These are phyloP conservation scores for Alviniconcha marisindica DNA, from an alignment of 1,140 invertebrate species.

Conservation along the genomic window DNA sequence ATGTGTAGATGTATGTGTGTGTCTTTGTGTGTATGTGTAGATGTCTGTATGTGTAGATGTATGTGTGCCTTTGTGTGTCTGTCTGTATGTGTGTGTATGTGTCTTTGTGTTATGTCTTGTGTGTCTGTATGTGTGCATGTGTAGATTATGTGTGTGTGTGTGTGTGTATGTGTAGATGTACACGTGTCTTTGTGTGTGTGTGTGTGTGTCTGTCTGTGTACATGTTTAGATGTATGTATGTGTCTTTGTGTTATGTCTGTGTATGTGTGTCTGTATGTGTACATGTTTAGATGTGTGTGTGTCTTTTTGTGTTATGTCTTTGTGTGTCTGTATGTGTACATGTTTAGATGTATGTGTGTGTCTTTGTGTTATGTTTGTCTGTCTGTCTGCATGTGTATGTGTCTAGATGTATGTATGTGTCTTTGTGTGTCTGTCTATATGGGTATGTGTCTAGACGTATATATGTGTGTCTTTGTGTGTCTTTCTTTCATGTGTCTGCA, in stretches of 20 bases:
- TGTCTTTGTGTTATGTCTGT: not conserved
- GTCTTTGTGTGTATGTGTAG: not conserved
- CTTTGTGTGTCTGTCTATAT: no score
- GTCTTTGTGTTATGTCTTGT: not conserved
- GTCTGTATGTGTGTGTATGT: not conserved
- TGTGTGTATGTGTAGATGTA: not conserved
- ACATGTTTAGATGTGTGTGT: no score
- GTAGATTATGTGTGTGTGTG: not conserved
- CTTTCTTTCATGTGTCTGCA: no score
- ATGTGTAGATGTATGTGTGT: not conserved
- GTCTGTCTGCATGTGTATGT: no score
- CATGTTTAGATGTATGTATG: no score
- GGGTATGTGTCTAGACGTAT: no score
- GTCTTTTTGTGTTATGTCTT: no score
- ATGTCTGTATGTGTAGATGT: not conserved
- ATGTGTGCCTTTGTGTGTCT: not conserved
- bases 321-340: no score
- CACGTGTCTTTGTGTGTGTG: not conserved
- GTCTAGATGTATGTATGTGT: no score
- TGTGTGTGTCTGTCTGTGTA: not conserved
- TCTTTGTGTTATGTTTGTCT: no score
- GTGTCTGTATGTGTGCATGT: not conserved
- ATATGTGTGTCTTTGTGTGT: no score
- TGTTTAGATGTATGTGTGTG: no score
- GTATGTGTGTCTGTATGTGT: conserved; percentile 1